Base-by-base conservation (phyloP, 2,888 invertebrate genomes). In the Noctua comes region DNA sequence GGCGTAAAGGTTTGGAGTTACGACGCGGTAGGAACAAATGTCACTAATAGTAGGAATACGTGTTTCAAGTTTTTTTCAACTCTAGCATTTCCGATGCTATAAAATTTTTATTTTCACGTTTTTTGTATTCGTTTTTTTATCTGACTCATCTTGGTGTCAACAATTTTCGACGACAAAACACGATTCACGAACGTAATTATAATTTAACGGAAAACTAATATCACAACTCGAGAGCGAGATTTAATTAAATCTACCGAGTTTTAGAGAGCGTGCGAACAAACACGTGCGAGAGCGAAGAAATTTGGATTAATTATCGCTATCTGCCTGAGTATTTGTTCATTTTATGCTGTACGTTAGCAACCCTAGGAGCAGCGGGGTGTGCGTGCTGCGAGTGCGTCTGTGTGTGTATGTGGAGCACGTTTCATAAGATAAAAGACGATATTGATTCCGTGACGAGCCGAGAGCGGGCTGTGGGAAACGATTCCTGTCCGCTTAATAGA, bases 381-480 rank as follows among this genome's bases (percentile, higher is more conserved):
- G 90, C 86, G 90, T 88, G 89, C 85, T 82, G 85, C 85, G 80
- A 83, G 71, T 86, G 89, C 78, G 83, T 73, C 82, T 81, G 87
- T 91, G 91, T 91, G 92, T 92, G 93, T 94, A 95, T 95, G 94
- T 95, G 92, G 93, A 94, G 94, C 96, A 95, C 95, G 96, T 95
- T 95, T 95, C 93, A 93, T 94, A 95, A 96, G 95, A 96, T 96
- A 97, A 96, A 96, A 96, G 96, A 93, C 94, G 95, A 95, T 96
- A 96, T 96, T 96, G 96, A 96, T 96, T 96, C 95, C 96, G 96
- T 96, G 96, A 96, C 96, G 96, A 94, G 94, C 91, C 91, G 93
- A 92, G 94, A 92, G 93, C 95, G 94, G 91, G 94, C 95, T 95
- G 96, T 96, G 96, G 95, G 96, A 96, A 96, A 94, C 94, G 94